A percentile compares a stretch with the other conserved stretches of the same genome.
Conservation (phyloP, 2,797 vertebrate species). For the Platalea minor region DNA sequence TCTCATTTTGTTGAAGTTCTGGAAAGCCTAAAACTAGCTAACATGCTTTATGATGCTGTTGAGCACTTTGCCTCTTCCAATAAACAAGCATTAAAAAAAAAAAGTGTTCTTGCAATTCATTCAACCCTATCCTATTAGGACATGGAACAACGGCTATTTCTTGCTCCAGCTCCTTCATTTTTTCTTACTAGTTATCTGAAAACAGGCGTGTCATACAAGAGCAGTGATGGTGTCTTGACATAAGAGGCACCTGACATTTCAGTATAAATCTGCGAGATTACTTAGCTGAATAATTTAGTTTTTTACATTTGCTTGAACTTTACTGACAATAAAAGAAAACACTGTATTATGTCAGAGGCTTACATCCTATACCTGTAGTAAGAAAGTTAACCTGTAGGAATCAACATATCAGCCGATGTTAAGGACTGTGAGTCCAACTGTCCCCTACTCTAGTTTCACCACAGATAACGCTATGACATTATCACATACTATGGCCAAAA, state of each 20-base stretch:
- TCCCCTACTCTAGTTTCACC: neutral
- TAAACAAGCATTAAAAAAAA: neutral
- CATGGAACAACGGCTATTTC: neutral
- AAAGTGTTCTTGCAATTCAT: conserved; percentile 4
- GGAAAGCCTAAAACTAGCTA: conserved; percentile 54
- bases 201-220: neutral
- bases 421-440: neutral
- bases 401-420: neutral
- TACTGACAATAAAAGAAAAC: neutral
- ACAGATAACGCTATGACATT: neutral
- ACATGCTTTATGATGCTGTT: neutral
- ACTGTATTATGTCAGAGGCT: neutral
- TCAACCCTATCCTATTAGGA: conserved; percentile 11
- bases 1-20: conserved; percentile 47
- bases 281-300: neutral
- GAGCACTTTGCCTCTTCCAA: neutral
- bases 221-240: neutral
- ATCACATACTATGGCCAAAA: neutral
- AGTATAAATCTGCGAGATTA: neutral
- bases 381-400: neutral
- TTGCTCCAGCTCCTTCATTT: neutral
- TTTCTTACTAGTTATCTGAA: neutral
- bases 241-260: neutral
- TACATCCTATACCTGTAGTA: neutral
- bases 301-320: neutral